Evolutionary conservation across 2,113 vertebrate genomes (phyloP).

Genomic region (Ornithorhynchus anatinus): DNA sequence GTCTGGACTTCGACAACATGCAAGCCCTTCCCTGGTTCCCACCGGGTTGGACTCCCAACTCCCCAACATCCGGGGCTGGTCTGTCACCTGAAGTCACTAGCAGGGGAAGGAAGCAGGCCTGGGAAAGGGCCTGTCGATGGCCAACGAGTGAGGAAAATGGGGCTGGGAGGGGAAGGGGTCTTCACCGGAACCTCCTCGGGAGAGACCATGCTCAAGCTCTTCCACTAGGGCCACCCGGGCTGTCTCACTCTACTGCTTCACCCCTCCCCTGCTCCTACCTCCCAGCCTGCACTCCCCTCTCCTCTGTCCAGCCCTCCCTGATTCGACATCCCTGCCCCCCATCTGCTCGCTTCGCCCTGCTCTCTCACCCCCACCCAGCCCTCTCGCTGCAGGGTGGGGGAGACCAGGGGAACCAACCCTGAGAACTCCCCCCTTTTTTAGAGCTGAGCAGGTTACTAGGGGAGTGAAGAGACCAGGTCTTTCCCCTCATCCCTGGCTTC

Average conservation of each 20-base stretch:
- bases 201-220: no score
- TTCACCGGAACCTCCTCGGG: no score
- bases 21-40: no score
- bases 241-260: background rate
- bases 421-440: background rate
- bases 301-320: background rate
- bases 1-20: no score
- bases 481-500: no score
- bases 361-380: background rate
- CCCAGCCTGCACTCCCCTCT: background rate
- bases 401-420: no score
- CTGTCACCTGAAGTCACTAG: background rate
- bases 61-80: no score
- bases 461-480: background rate
- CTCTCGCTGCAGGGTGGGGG: background rate
- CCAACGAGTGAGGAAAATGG: no score
- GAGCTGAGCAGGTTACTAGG: background rate
- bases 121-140: no score
- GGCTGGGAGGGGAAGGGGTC: no score
- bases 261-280: background rate
- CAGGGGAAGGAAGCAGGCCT: no score
- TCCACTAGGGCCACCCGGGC: background rate
- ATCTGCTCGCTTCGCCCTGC: background rate
- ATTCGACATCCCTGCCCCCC: background rate
- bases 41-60: no score